Evolutionary conservation across 2,113 vertebrate species (phyloP).

Genomic region (Rhinichthys klamathensis): DNA sequence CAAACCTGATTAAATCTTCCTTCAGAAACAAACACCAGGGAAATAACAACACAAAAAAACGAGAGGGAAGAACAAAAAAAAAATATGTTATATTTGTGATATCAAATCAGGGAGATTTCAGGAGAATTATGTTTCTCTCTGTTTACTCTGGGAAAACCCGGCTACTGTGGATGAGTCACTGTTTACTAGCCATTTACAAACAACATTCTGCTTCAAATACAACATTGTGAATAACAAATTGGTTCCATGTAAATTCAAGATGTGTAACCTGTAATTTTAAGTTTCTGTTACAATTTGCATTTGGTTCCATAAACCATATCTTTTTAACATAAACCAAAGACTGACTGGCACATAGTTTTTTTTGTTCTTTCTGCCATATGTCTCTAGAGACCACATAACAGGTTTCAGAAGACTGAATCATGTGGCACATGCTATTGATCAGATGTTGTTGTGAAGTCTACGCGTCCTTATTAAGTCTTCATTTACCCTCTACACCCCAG

Average conservation of each 20-base stretch:
- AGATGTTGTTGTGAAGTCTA: constrained; percentile 21
- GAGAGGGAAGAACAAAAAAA: not conserved
- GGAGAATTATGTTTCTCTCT: not conserved
- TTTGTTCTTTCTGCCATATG: constrained; percentile 22
- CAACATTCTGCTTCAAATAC: constrained; percentile 7
- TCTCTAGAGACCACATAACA: constrained; percentile 39
- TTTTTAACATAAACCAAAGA: constrained; percentile 16
- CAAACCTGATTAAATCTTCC: constrained; percentile 30
- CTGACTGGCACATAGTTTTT: constrained; percentile 25
- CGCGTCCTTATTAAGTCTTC: constrained; percentile 7
- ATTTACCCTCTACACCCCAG: constrained; percentile 27
- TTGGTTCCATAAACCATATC: not conserved
- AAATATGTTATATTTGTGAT: not conserved
- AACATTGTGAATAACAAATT: not conserved
- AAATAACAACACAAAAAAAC: constrained; percentile 13
- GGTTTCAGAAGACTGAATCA: not conserved
- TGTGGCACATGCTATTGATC: constrained; percentile 51
- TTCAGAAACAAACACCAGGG: constrained; percentile 34
- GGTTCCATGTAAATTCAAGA: not conserved
- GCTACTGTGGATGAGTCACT: not conserved
- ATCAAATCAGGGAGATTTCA: not conserved
- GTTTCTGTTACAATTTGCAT: not conserved
- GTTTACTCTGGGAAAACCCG: not conserved
- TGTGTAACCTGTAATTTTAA: constrained; percentile 8
- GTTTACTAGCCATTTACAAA: constrained; percentile 14